Evolutionary conservation across 2,113 vertebrate species (phyloP).

Genomic region (Epinephelus lanceolatus): DNA sequence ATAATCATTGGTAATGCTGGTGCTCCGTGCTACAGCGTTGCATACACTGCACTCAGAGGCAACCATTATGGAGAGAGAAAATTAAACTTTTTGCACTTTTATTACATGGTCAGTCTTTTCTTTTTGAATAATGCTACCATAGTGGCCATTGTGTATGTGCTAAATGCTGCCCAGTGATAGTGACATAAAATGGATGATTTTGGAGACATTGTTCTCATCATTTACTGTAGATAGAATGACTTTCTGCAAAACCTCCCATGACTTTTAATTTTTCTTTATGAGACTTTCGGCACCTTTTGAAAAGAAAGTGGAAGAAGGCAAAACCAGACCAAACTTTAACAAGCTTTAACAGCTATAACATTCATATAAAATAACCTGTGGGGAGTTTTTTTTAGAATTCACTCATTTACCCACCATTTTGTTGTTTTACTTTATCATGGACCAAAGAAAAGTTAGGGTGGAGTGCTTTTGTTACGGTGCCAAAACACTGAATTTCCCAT

Average conservation of each 20-base stretch:
- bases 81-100: background rate
- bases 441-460: background rate
- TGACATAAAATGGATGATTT: background rate
- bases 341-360: background rate
- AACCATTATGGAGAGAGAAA: background rate
- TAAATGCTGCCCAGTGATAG: background rate
- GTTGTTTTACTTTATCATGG: background rate
- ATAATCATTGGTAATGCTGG: background rate
- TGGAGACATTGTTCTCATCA: slow-evolving; percentile 6
- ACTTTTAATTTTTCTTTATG: background rate
- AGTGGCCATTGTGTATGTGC: background rate
- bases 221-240: background rate
- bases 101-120: background rate
- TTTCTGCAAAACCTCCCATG: background rate
- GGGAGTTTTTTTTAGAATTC: too few relatives aligned
- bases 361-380: background rate
- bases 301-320: background rate
- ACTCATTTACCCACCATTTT: background rate
- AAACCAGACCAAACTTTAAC: slow-evolving; percentile 5
- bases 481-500: background rate
- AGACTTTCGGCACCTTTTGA: background rate
- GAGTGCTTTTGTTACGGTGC: background rate
- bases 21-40: background rate
- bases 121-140: background rate
- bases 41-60: background rate